phyloP scores from a whole-genome alignment of 2,888 invertebrate genomes.

The Hirtodrosophila alboralis region DNA sequence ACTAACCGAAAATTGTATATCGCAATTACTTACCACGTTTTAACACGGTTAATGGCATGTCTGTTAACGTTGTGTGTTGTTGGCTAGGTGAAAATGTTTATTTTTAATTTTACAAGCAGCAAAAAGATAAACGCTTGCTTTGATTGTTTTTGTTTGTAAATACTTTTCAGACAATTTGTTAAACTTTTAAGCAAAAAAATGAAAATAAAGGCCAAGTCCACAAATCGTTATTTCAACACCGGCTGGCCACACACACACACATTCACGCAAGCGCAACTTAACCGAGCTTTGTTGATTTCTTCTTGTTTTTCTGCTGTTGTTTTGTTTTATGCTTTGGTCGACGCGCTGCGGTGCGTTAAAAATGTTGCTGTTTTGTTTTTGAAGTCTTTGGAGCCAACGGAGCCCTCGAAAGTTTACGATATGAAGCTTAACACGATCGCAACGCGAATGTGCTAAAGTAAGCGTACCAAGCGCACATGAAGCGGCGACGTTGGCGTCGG shows the following conservation, averaged over 20 bases:
- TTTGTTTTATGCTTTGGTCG: slow-evolving; percentile 3
- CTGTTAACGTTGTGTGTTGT: slow-evolving; percentile 7
- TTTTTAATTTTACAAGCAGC: slow-evolving; percentile 2
- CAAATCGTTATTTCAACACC: slow-evolving; percentile 16
- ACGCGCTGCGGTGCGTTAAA: slow-evolving; percentile 3
- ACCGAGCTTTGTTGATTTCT: slow-evolving; percentile 9
- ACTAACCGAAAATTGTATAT: slow-evolving; percentile 2
- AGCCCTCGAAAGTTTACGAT: slow-evolving; percentile 48
- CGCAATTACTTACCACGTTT: slow-evolving; percentile 24
- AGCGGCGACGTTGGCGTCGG: slow-evolving; percentile 26
- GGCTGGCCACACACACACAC: slow-evolving; percentile 10
- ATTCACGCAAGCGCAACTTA: slow-evolving; percentile 54
- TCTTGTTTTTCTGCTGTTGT: slow-evolving; percentile 1
- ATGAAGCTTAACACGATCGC: slow-evolving; percentile 66
- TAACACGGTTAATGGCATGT: slow-evolving; percentile 1
- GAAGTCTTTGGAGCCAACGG: slow-evolving; percentile 7
- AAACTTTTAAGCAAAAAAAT: slow-evolving; percentile 17
- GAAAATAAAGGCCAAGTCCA: slow-evolving; percentile 44
- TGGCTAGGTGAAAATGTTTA: slow-evolving; percentile 14
- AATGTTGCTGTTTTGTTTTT: slow-evolving; percentile 14
- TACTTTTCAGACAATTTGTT: slow-evolving; percentile 16
- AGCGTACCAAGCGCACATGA: slow-evolving; percentile 52
- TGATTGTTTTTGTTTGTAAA: slow-evolving; percentile 7
- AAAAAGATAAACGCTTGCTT: slow-evolving; percentile 15
- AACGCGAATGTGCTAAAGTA: slow-evolving; percentile 56